A percentile compares a stretch with the other conserved stretches of the same genome.
Evolutionary conservation across 2,888 invertebrate species (phyloP).

Genomic region (Drosophila antonietae): DNA sequence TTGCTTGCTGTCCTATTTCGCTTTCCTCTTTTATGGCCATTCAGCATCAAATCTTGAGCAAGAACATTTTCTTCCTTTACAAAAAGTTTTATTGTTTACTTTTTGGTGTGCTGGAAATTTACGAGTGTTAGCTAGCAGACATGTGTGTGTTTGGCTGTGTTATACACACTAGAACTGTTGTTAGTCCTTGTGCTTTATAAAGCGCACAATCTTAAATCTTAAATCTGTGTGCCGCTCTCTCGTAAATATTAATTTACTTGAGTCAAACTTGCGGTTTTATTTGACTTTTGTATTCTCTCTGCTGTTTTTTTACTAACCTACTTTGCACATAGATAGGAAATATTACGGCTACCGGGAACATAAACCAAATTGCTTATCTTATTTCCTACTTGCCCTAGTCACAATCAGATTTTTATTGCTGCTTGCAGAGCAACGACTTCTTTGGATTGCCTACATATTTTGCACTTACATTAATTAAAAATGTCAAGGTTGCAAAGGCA

Average conservation of each 20-base stretch:
- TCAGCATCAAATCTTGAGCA: conserved; percentile 54
- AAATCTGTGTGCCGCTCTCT: conserved; percentile 40
- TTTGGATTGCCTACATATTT: conserved; percentile 14
- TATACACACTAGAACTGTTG: conserved; percentile 38
- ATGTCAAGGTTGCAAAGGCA: not conserved
- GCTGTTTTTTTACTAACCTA: conserved; percentile 25
- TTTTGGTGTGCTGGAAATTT: conserved; percentile 64
- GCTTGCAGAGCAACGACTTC: not conserved
- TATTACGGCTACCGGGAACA: conserved; percentile 42
- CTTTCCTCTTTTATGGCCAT: conserved; percentile 52
- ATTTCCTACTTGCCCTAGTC: conserved; percentile 1
- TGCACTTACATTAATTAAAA: conserved; percentile 34
- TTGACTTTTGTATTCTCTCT: conserved; percentile 39
- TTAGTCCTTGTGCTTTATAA: conserved; percentile 42
- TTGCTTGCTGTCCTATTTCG: conserved; percentile 41
- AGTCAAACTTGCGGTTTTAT: conserved; percentile 49
- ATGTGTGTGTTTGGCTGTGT: conserved; percentile 16
- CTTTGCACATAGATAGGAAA: conserved; percentile 25
- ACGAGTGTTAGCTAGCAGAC: conserved; percentile 37
- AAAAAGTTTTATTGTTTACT: conserved; percentile 71
- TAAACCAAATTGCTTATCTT: conserved; percentile 20
- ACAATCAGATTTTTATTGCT: conserved; percentile 11
- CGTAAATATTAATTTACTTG: conserved; percentile 76
- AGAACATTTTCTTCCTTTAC: conserved; percentile 32
- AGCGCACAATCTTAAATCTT: conserved; percentile 55